phyloP scores from a whole-genome alignment of 1,140 invertebrate genomes.

The Platyscapa corneri region DNA sequence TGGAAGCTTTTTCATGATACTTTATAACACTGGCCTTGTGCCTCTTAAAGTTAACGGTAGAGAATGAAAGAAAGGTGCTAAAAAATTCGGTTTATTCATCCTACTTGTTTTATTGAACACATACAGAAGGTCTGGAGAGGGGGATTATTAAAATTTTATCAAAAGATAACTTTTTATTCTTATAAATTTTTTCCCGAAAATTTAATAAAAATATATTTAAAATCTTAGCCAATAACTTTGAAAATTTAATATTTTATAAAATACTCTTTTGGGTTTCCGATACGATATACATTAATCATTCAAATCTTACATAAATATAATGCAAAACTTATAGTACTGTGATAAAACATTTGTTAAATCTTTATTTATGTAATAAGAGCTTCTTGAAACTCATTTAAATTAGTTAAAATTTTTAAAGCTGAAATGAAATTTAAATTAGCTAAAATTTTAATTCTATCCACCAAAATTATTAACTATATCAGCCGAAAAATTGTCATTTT shows the following conservation, averaged over 20 bases:
- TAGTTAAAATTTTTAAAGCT: too few relatives aligned
- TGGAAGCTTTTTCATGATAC: constrained; percentile 14
- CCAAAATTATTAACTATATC: too few relatives aligned
- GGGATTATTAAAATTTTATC: neutral
- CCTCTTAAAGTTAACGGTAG: constrained; percentile 12
- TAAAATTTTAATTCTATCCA: too few relatives aligned
- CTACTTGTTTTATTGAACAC: neutral
- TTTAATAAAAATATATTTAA: too few relatives aligned
- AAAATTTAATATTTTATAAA: too few relatives aligned
- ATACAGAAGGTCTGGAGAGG: neutral
- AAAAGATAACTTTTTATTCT: neutral
- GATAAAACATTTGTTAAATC: neutral
- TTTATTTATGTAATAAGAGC: neutral
- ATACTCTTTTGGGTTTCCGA: too few relatives aligned
- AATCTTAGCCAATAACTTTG: too few relatives aligned
- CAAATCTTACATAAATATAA: neutral
- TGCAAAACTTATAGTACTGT: neutral
- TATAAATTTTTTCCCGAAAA: neutral
- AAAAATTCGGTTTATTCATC: constrained; percentile 10
- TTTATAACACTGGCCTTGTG: constrained; percentile 22
- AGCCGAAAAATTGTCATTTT: too few relatives aligned
- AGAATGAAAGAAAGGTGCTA: neutral
- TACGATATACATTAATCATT: neutral
- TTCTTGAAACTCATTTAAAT: too few relatives aligned
- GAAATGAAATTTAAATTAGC: too few relatives aligned